These are phyloP conservation scores for Bicyclus anynana DNA, from an alignment of 1,140 invertebrate species.

Conservation along the genomic window DNA sequence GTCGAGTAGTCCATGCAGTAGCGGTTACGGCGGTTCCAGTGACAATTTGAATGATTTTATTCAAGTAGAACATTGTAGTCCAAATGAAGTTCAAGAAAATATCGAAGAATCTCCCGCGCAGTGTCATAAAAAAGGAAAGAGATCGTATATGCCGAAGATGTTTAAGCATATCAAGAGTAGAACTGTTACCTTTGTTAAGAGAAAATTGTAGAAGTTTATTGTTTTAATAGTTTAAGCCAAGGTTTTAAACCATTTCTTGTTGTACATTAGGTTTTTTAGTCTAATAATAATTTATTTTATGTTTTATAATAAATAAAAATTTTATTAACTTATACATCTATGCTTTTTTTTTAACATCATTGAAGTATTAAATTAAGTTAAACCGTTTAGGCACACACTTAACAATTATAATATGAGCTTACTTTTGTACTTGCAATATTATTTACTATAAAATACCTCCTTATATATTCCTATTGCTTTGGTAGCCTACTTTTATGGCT, in stretches of 20 bases:
- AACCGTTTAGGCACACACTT: no score
- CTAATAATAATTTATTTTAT: neutral
- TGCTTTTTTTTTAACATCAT: no score
- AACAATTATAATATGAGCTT: no score
- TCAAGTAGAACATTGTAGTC: neutral
- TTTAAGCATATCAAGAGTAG: slow-evolving; percentile 1
- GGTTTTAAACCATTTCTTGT: neutral
- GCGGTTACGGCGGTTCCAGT: neutral
- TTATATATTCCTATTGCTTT: no score
- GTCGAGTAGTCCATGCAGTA: neutral
- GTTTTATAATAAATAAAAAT: neutral
- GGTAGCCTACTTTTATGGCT: no score
- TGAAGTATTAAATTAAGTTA: no score
- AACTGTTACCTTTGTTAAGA: neutral
- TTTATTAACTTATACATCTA: no score
- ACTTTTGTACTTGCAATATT: no score
- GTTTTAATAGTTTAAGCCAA: neutral
- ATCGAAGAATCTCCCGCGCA: neutral
- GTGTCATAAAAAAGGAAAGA: neutral
- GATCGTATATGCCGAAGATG: neutral
- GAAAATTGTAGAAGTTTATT: neutral
- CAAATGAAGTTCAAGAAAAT: neutral
- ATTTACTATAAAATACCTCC: no score
- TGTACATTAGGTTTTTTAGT: neutral
- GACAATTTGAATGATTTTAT: neutral